Evolutionary conservation across 2,888 invertebrate genomes (phyloP), one percentile per base, ranked within the genome.

Genomic region (Orchesellides sinensis): DNA sequence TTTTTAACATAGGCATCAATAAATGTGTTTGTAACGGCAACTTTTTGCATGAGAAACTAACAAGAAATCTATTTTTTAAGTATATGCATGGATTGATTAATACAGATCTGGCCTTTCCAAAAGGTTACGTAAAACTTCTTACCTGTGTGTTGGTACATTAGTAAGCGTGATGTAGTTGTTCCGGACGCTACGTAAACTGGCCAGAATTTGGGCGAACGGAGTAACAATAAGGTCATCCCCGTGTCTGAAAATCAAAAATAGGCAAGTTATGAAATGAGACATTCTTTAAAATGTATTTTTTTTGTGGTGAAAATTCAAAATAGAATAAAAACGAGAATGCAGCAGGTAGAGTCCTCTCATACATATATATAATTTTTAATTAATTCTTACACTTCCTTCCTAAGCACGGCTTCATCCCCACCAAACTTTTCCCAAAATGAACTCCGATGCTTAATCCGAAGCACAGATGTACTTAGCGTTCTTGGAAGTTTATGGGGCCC

Each of bases 211-310:
- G 91, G 99, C 99, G 93, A 99, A 99, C 89, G 99, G 99, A 89
- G 99, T 99, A 91, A 99, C 99, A 90, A 99, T 99, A 92, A 99
- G 94, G 92, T 99, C 99, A 93, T 99, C 99, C 90, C 98, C 98
- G 93, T 99, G 98, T 92, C 97, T 94, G 92, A 92, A 92, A 88
- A 88, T 88, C 12, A 10, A n/a, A n/a, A n/a, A n/a, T n/a, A n/a
- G n/a, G n/a, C n/a, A n/a, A n/a, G n/a, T n/a, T n/a, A n/a, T n/a
- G n/a, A n/a, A n/a, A n/a, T n/a, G n/a, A n/a, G n/a, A n/a, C n/a
- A n/a, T n/a, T n/a, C n/a, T n/a, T n/a, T n/a, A n/a, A n/a, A n/a
- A n/a, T n/a, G n/a, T n/a, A n/a, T n/a, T n/a, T n/a, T n/a, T 49
- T 49, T 6, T n/a, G n/a, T 5, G n/a, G 90, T 87, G 65, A 84